These are phyloP conservation scores for Ptychobarbus kaznakovi DNA, from an alignment of 2,797 vertebrate species.

Conservation along the genomic window DNA sequence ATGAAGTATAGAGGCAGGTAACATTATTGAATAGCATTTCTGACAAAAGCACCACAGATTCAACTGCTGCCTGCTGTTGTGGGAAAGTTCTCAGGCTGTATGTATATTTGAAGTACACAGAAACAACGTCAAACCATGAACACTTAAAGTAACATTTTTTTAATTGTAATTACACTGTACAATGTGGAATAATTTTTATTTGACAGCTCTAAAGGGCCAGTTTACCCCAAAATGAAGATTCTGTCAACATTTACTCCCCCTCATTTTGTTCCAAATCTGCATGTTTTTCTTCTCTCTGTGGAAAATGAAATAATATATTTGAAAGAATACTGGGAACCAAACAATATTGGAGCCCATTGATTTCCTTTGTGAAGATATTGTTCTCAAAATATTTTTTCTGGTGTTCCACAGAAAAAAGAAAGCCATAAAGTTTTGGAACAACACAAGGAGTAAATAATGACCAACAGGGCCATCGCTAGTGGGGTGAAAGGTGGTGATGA, in stretches of 20 bases:
- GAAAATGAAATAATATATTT: not conserved
- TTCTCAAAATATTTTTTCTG: not conserved
- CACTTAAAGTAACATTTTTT: slow-evolving; percentile 3
- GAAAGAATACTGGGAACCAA: not conserved
- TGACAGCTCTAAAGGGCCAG: not conserved
- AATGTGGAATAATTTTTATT: slow-evolving; percentile 7
- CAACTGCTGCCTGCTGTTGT: not conserved
- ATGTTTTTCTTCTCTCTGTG: not conserved
- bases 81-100: not conserved
- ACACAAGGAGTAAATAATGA: not conserved
- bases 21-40: not conserved
- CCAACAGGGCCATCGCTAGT: too few relatives aligned
- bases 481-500: too few relatives aligned
- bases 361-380: not conserved
- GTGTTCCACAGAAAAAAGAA: not conserved
- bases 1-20: not conserved
- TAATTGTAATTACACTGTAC: slow-evolving; percentile 5
- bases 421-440: not conserved
- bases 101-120: not conserved
- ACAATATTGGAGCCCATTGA: not conserved
- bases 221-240: not conserved
- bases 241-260: not conserved
- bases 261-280: not conserved
- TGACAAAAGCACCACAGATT: not conserved
- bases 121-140: slow-evolving; percentile 3